Conservation (phyloP, 2,888 invertebrate genomes). For the Pristionchus exspectatus region DNA sequence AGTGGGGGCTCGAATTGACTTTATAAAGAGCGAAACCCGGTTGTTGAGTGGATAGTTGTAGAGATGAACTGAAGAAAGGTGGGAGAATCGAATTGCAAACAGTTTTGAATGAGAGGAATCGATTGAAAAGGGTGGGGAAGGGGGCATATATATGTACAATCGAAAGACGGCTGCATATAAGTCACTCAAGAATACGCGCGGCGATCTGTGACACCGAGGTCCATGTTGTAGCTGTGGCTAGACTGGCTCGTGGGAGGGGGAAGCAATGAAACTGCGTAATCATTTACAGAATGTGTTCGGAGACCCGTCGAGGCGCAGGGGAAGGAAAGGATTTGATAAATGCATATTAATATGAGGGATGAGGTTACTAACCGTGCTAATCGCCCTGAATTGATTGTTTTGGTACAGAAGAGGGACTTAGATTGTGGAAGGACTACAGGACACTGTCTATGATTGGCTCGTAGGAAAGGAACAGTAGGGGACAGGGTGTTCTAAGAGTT, state of each 20-base stretch:
- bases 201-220: slow-evolving; percentile 11
- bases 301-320: background rate
- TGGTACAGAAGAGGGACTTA: slow-evolving; percentile 16
- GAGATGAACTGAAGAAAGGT: background rate
- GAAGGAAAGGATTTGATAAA: slow-evolving; percentile 8
- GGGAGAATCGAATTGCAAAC: background rate
- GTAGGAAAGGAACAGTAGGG: background rate
- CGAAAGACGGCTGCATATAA: background rate
- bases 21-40: background rate
- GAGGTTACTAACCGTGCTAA: slow-evolving; percentile 21
- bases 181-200: slow-evolving; percentile 5
- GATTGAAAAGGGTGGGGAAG: background rate
- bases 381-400: slow-evolving; percentile 22
- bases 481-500: too few relatives aligned
- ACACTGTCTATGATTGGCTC: slow-evolving; percentile 1
- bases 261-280: background rate
- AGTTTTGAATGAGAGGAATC: background rate
- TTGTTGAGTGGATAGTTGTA: background rate
- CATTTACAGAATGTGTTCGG: slow-evolving; percentile 6
- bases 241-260: background rate
- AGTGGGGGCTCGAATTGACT: background rate
- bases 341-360: background rate
- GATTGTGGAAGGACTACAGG: slow-evolving; percentile 5
- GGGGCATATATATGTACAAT: slow-evolving; percentile 23
- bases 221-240: background rate